Evolutionary conservation across 2,797 vertebrate species (phyloP).

Genomic region (Melopsittacus undulatus): DNA sequence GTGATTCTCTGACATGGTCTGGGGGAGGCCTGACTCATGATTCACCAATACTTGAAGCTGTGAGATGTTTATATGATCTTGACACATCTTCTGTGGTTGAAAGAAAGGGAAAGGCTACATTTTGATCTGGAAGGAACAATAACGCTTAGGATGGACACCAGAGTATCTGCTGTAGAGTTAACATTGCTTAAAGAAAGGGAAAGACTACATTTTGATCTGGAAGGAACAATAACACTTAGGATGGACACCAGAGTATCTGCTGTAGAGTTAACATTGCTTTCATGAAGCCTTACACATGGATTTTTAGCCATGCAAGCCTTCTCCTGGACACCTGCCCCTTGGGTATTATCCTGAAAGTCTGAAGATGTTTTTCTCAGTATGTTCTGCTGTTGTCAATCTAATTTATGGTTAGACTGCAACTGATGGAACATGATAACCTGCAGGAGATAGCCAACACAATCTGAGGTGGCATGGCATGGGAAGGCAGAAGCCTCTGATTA

Average conservation of each 20-base stretch:
- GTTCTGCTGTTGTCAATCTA: not conserved
- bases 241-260: not conserved
- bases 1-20: not conserved
- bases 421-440: not conserved
- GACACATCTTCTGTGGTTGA: not conserved
- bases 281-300: not conserved
- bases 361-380: not conserved
- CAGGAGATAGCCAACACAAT: not conserved
- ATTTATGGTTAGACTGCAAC: not conserved
- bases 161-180: not conserved
- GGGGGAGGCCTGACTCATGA: not conserved
- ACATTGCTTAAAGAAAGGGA: not conserved
- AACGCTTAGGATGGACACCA: not conserved
- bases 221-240: not conserved
- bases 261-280: not conserved
- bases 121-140: not conserved
- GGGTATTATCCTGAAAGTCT: not conserved
- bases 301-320: not conserved
- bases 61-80: not conserved
- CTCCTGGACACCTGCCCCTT: not conserved
- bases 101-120: not conserved
- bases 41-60: not conserved
- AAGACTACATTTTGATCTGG: not conserved
- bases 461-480: accelerated
- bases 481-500: not conserved